Base-by-base conservation (phyloP, 2,113 vertebrate species). In the Saguinus imperator region DNA sequence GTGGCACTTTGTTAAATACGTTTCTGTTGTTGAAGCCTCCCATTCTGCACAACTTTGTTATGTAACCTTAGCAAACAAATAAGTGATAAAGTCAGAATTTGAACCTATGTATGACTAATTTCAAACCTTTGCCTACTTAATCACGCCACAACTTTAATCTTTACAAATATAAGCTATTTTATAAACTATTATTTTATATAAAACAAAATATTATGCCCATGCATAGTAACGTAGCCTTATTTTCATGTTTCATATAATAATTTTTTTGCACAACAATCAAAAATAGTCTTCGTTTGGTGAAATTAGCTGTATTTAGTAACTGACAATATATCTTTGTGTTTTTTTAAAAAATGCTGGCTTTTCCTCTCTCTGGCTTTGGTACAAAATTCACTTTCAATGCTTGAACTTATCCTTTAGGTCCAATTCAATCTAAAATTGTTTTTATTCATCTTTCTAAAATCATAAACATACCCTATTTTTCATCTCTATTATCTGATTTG, bases 401-500 rank as follows among this genome's bases (percentile, higher is more conserved):
- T 87, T 79, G 37, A 93, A 70, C 20, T 66, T 87, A 64, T 21
- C 5, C 17, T 48, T 27, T 14, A 64, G 37, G 45, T 75, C 73
- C 29, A 94, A 55, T 86, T 85, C 58, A 45, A 72, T 52, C 76
- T 94, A 29, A 92, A 94, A 48, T 17, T 57, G 48, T 92, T 94
- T 94, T 73, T 82, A 29, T 89, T 84, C 27, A 6, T 76, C 37
- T 84, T 70, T 35, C 73, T 52, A 80, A 86, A 61, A 73, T 76
- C 84, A 87, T 58, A 82, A 94, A 50, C 32, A 21, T n/a, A n/a
- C 21, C 40, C 83, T 52, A 12, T 68, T 86, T 89, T 32, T 91
- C 27, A 45, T 79, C 52, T 79, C 70, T 81, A 6, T 82, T 81
- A 84, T 88, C 87, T 92, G 86, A 94, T 88, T 91, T 87, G 64